These are phyloP conservation scores for Capitella teleta DNA, from an alignment of 1,140 invertebrate species.

Conservation along the genomic window DNA sequence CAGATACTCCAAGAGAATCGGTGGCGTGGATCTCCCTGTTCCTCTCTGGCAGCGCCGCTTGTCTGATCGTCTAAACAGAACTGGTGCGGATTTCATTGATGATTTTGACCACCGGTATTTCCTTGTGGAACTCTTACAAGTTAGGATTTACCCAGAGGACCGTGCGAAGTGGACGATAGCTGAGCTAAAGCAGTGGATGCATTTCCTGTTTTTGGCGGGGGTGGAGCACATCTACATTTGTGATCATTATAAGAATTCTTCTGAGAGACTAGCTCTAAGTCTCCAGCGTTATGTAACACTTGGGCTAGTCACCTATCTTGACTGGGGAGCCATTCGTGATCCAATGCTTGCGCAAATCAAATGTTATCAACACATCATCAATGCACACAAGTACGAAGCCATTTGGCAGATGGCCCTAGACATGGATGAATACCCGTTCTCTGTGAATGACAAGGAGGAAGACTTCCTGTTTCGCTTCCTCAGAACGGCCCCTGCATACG, in stretches of 20 bases:
- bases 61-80: no score
- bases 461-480: conserved; percentile 7
- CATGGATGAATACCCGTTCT: conserved; percentile 11
- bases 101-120: no score
- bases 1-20: no score
- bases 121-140: conserved; percentile 6
- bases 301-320: conserved; percentile 6
- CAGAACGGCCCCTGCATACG: not conserved
- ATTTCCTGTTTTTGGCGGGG: conserved; percentile 9
- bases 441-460: conserved; percentile 1
- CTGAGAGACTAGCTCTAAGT: not conserved
- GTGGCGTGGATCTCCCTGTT: no score
- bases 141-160: conserved; percentile 8
- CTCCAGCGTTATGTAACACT: conserved; percentile 3
- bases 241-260: conserved; percentile 3
- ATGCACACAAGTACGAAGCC: not conserved
- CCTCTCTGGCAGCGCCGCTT: no score
- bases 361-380: conserved; percentile 8
- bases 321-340: conserved; percentile 3
- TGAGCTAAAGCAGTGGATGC: conserved; percentile 11
- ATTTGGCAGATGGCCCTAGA: conserved; percentile 10
- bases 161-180: conserved; percentile 7
- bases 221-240: conserved; percentile 8
- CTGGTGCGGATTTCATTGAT: no score
- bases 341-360: conserved; percentile 8